Percentiles rank a stretch among this genome's conserved stretches.
phyloP scores from a whole-genome alignment of 2,888 invertebrate genomes.

The Pelosia muscerda region DNA sequence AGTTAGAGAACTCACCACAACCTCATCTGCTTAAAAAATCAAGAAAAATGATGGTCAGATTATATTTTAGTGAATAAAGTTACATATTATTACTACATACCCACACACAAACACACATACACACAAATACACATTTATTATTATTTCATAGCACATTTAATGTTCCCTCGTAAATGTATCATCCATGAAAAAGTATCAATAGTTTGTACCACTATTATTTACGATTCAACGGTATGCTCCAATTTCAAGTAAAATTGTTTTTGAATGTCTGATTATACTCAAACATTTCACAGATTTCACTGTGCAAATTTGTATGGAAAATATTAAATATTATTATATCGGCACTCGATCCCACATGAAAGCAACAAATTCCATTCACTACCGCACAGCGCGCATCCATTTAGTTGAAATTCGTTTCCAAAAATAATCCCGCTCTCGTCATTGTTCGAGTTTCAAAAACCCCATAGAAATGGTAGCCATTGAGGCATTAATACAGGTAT shows the following conservation, averaged over 20 bases:
- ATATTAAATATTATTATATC: constrained; percentile 43
- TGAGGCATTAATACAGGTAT: constrained; percentile 37
- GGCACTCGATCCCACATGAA: constrained; percentile 39
- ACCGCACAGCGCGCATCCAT: constrained; percentile 24
- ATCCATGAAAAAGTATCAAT: constrained; percentile 30
- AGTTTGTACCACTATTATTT: constrained; percentile 34
- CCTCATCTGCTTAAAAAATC: too few relatives aligned
- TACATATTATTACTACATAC: too few relatives aligned
- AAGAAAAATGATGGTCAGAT: too few relatives aligned
- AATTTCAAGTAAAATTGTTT: constrained; percentile 34
- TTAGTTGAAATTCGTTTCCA: constrained; percentile 40
- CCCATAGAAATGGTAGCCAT: constrained; percentile 37
- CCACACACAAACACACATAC: background rate
- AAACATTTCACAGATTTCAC: constrained; percentile 32
- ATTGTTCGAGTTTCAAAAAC: constrained; percentile 41
- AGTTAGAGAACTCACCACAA: too few relatives aligned
- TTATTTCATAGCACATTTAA: background rate
- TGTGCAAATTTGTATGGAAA: constrained; percentile 30
- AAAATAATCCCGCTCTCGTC: constrained; percentile 47
- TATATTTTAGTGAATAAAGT: too few relatives aligned
- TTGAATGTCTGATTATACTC: constrained; percentile 36
- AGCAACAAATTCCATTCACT: constrained; percentile 47
- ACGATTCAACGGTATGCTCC: constrained; percentile 30
- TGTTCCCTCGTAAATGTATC: background rate
- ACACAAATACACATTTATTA: background rate